Percentiles rank a stretch among this genome's conserved stretches.
Conservation (phyloP, 2,113 vertebrate genomes). For the Antennarius striatus region DNA sequence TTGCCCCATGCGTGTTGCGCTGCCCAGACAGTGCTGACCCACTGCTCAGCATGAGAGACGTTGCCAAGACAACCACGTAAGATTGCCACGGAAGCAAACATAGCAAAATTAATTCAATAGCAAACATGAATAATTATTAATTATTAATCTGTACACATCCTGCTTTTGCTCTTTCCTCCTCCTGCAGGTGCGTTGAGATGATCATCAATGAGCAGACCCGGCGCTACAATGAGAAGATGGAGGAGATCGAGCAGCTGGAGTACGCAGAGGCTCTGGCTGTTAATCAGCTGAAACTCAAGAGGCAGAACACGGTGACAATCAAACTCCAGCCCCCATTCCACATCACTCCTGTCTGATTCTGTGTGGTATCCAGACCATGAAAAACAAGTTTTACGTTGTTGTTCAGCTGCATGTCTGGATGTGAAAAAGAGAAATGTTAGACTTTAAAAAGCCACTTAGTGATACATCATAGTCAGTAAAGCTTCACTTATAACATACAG, state of each 20-base stretch:
- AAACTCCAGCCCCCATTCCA: neutral
- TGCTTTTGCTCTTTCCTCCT: neutral
- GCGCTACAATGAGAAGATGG: slow-evolving; percentile 94
- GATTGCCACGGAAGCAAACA: slow-evolving; percentile 44
- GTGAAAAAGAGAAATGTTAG: neutral
- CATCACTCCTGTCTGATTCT: neutral
- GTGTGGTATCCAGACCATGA: neutral
- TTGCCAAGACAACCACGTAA: slow-evolving; percentile 95
- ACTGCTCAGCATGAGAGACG: slow-evolving; percentile 95
- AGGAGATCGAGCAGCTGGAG: slow-evolving; percentile 94
- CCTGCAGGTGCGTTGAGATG: slow-evolving; percentile 91
- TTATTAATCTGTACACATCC: neutral
- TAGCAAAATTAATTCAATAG: neutral
- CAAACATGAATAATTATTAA: neutral
- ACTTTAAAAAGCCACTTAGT: neutral
- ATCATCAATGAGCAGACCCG: slow-evolving; percentile 94
- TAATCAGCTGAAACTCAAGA: slow-evolving; percentile 89
- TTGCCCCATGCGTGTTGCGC: slow-evolving; percentile 93
- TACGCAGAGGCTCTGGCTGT: slow-evolving; percentile 88
- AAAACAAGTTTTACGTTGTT: neutral
- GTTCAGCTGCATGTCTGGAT: neutral
- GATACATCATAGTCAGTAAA: too few relatives aligned
- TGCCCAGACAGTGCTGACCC: slow-evolving; percentile 92
- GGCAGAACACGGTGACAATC: slow-evolving; percentile 83
- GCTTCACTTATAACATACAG: neutral